Percentiles rank a stretch among this genome's conserved stretches.
These are phyloP conservation scores for Drosophila malerkotliana DNA, from an alignment of 1,140 invertebrate genomes.

Conservation along the genomic window DNA sequence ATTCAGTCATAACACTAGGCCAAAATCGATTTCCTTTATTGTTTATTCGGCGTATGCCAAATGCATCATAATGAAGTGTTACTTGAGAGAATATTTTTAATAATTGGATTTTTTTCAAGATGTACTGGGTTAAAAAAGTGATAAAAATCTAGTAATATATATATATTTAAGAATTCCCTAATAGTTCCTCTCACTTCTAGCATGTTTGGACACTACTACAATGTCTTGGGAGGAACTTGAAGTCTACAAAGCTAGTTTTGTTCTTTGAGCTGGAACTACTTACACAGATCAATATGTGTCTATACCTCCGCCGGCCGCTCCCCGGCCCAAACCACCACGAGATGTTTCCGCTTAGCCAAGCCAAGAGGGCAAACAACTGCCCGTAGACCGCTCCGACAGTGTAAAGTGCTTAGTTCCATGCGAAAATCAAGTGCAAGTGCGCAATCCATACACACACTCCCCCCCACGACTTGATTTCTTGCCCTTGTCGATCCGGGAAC, in stretches of 20 bases:
- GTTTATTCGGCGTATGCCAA: neutral
- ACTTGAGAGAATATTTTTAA: neutral
- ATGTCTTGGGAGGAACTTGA: neutral
- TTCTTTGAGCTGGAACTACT: conserved; percentile 7
- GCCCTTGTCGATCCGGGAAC: conserved; percentile 8
- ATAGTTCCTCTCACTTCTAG: neutral
- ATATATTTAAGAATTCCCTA: neutral
- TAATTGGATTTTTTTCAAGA: no score
- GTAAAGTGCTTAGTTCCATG: conserved; percentile 1
- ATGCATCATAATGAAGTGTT: conserved; percentile 3
- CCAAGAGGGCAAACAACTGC: conserved; percentile 13
- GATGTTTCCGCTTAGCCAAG: conserved; percentile 17
- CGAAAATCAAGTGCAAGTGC: neutral
- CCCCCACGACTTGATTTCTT: neutral
- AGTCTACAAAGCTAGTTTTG: neutral
- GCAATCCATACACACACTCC: neutral
- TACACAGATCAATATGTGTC: neutral
- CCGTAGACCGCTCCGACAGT: neutral
- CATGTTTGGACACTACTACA: neutral
- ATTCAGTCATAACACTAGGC: neutral
- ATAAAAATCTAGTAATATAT: no score
- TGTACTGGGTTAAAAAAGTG: no score
- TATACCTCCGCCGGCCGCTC: neutral
- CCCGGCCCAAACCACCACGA: neutral
- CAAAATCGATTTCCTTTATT: conserved; percentile 1